A percentile compares a stretch with the other conserved stretches of the same genome.
phyloP scores from a whole-genome alignment of 30 jellyfish, hydroid and myxozoan species.

The Hydractinia echinata region DNA sequence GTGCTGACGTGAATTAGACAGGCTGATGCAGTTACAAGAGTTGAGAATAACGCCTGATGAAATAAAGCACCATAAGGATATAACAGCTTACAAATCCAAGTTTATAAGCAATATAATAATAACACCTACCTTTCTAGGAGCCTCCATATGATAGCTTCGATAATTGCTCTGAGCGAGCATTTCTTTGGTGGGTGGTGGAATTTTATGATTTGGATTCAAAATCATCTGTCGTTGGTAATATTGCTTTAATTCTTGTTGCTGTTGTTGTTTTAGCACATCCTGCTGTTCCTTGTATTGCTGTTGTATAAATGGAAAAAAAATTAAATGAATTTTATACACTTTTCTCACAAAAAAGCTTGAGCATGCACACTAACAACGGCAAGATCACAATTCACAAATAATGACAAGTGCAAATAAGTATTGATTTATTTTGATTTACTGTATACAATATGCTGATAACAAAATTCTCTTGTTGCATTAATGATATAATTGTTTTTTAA shows the following conservation, averaged over 20 bases:
- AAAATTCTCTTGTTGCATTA: too few relatives aligned
- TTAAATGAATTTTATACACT: neutral
- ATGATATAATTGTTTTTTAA: too few relatives aligned
- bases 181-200: constrained; percentile 5
- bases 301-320: neutral
- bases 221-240: constrained; percentile 60
- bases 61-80: too few relatives aligned
- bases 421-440: too few relatives aligned
- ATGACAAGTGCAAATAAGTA: too few relatives aligned
- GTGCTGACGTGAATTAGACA: too few relatives aligned
- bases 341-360: neutral
- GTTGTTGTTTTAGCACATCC: constrained; percentile 77
- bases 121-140: neutral
- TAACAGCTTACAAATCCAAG: neutral
- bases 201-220: constrained; percentile 14
- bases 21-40: too few relatives aligned
- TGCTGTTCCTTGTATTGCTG: constrained; percentile 82
- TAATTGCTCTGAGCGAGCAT: neutral
- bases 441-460: too few relatives aligned
- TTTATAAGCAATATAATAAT: neutral
- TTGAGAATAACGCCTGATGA: too few relatives aligned
- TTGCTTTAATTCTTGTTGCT: constrained; percentile 75
- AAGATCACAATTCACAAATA: too few relatives aligned
- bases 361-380: too few relatives aligned
- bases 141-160: constrained; percentile 12